Conservation (phyloP, 2,113 vertebrate species). For the Tragelaphus scriptus region DNA sequence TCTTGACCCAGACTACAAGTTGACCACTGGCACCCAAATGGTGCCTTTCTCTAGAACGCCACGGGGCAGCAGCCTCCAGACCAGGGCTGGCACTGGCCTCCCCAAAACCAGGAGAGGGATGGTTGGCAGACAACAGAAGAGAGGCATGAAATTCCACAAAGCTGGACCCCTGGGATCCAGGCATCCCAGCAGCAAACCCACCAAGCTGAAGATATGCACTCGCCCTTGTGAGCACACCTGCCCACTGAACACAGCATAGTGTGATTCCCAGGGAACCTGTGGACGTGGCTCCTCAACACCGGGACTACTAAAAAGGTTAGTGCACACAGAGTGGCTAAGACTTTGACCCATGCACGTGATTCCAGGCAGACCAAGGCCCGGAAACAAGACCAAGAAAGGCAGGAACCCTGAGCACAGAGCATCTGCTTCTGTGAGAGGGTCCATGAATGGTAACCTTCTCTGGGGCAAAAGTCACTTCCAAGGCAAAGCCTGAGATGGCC, state of each 20-base stretch:
- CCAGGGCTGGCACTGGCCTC: not conserved
- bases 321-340: not conserved
- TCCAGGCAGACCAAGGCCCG: not conserved
- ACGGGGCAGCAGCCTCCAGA: rapidly evolving
- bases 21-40: not conserved
- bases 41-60: not conserved
- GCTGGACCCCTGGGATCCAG: not conserved
- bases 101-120: rapidly evolving
- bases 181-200: not conserved
- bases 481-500: not conserved
- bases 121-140: not conserved
- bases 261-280: not conserved
- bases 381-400: not conserved
- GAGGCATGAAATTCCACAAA: not conserved
- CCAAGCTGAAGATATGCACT: not conserved
- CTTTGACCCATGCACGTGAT: not conserved
- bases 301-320: not conserved
- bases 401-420: not conserved
- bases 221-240: rapidly evolving
- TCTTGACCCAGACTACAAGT: not conserved
- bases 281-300: rapidly evolving
- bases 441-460: not conserved
- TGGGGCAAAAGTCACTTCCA: not conserved
- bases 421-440: not conserved
- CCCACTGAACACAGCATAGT: rapidly evolving